Conservation (phyloP, 2,797 vertebrate genomes). For the Hydrophis major region DNA sequence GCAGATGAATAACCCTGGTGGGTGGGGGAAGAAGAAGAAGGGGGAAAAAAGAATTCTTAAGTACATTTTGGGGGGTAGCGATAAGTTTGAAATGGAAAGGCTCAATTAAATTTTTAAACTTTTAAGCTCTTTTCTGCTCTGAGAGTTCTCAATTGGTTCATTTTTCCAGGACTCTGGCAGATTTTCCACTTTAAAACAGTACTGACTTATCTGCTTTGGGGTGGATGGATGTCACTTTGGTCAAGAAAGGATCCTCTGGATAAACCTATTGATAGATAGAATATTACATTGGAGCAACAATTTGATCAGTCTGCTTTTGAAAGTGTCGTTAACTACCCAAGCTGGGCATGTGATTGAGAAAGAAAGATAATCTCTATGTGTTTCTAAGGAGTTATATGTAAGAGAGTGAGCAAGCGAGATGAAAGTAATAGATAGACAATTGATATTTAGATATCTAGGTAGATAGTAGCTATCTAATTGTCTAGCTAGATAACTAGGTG, state of each 20-base stretch:
- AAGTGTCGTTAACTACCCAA: not conserved
- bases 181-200: constrained; percentile 47
- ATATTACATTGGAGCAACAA: not conserved
- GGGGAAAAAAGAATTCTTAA: constrained; percentile 60
- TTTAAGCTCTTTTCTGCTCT: constrained; percentile 47
- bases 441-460: no score
- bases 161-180: constrained; percentile 46
- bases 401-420: no score
- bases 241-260: not conserved
- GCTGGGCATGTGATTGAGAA: not conserved
- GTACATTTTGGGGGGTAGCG: constrained; percentile 63
- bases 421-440: not conserved
- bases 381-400: not conserved
- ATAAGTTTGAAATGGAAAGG: constrained; percentile 54
- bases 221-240: constrained; percentile 54
- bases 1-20: constrained; percentile 72
- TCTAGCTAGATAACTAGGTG: no score
- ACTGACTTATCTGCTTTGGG: constrained; percentile 44
- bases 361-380: not conserved
- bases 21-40: constrained; percentile 20
- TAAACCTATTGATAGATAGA: fast-evolving
- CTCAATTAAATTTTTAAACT: constrained; percentile 69
- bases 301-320: not conserved
- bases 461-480: no score
- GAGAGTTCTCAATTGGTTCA: constrained; percentile 53